Percentiles rank a stretch among this genome's conserved stretches.
Evolutionary conservation across 2,113 vertebrate genomes (phyloP).

Genomic region (Tonatia bakeri): DNA sequence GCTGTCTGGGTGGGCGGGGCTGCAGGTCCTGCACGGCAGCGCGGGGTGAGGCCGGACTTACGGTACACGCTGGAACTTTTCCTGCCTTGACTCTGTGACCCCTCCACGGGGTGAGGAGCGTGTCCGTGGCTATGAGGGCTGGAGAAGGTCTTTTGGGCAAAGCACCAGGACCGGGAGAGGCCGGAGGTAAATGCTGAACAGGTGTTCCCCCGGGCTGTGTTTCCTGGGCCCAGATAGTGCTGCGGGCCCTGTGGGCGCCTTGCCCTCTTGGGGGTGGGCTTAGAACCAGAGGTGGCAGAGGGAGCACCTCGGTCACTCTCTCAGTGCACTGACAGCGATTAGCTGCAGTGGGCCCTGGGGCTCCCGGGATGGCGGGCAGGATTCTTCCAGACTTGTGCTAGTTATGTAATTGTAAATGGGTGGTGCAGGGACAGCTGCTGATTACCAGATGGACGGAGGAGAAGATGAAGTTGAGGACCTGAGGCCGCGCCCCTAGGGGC

Average conservation of each 20-base stretch:
- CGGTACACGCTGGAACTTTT: background rate
- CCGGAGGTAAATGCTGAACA: fast-evolving
- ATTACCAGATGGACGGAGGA: background rate
- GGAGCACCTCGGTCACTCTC: background rate
- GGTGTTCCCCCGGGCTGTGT: background rate
- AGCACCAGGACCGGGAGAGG: background rate
- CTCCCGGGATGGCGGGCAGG: background rate
- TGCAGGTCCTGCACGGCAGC: background rate
- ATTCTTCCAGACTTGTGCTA: background rate
- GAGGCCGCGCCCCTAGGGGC: background rate
- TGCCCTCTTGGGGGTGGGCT: background rate
- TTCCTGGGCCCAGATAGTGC: background rate
- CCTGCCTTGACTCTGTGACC: background rate
- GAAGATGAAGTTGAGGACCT: background rate
- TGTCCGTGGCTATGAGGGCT: background rate
- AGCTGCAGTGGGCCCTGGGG: background rate
- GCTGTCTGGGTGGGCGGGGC: background rate
- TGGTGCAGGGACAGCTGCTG: background rate
- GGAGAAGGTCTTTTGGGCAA: background rate
- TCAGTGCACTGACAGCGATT: background rate
- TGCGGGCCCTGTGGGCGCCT: background rate
- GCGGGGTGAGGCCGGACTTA: background rate
- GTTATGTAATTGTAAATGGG: background rate
- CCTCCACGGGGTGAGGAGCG: background rate
- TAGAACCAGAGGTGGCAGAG: background rate